Evolutionary conservation across 2,113 vertebrate genomes (phyloP).

Genomic region (Natator depressus): DNA sequence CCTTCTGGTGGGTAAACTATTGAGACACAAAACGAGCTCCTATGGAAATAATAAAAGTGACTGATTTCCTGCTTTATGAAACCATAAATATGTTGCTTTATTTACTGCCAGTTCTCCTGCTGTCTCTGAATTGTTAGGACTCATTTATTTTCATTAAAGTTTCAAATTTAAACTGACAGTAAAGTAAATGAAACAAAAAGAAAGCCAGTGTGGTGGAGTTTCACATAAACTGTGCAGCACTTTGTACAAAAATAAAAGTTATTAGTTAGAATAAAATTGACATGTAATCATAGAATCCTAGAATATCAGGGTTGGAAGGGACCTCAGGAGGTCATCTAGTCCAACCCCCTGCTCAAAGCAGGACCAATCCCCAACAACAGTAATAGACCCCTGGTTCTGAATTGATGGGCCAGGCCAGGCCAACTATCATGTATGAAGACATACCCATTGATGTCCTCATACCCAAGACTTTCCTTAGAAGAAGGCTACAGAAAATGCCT

Average conservation of each 20-base stretch:
- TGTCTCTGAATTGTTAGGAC: neutral
- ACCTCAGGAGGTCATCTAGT: too few species aligned
- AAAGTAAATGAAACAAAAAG: neutral
- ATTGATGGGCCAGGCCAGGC: neutral
- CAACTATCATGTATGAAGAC: slow-evolving; percentile 4
- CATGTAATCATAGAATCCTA: neutral
- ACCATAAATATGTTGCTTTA: neutral
- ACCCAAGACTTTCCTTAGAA: neutral
- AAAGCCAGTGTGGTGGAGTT: neutral
- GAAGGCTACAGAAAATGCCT: neutral
- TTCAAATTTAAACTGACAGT: neutral
- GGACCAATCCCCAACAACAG: too few species aligned
- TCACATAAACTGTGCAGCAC: neutral
- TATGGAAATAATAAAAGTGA: neutral
- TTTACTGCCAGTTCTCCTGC: neutral
- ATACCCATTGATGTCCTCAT: neutral
- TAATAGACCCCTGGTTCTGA: neutral
- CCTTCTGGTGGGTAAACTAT: neutral
- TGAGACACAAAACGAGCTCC: neutral
- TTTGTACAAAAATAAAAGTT: neutral
- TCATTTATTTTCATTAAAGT: neutral
- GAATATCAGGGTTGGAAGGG: too few species aligned
- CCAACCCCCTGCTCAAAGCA: too few species aligned
- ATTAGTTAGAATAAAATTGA: neutral
- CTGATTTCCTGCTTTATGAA: neutral